Conservation (phyloP, 2,113 vertebrate genomes). For the Anolis carolinensis region DNA sequence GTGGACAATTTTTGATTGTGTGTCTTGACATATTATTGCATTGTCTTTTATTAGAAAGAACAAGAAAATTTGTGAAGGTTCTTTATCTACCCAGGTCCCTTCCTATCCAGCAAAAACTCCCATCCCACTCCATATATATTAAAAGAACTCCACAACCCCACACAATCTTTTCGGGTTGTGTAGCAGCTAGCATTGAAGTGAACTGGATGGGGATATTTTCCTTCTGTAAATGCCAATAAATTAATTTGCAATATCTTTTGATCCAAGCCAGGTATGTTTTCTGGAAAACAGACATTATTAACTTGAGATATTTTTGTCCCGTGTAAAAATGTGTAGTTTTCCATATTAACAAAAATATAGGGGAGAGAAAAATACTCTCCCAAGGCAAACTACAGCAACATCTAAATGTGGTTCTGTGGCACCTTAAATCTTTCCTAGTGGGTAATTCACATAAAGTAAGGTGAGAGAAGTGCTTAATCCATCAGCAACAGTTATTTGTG, state of each 20-base stretch:
- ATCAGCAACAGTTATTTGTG: not conserved
- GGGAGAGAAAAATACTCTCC: not conserved
- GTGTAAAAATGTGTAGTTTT: not conserved
- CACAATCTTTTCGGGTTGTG: too few species aligned
- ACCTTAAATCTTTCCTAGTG: not conserved
- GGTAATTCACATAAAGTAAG: not conserved
- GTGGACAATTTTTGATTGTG: too few species aligned
- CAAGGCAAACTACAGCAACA: not conserved
- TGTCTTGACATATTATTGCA: too few species aligned
- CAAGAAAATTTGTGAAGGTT: too few species aligned
- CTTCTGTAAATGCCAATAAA: not conserved
- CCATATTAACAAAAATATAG: not conserved
- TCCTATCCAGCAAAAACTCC: too few species aligned
- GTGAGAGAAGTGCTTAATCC: not conserved
- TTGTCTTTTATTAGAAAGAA: too few species aligned
- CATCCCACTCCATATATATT: too few species aligned
- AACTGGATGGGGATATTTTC: not conserved
- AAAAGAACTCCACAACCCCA: too few species aligned
- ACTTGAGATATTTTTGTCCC: not conserved
- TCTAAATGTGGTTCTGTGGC: not conserved
- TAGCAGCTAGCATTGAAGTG: not conserved
- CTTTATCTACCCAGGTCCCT: too few species aligned
- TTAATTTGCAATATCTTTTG: not conserved
- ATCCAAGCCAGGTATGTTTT: not conserved
- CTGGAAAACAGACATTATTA: not conserved